Evolutionary conservation across 2,888 invertebrate genomes (phyloP).

Genomic region (Schizotus pectinicornis): DNA sequence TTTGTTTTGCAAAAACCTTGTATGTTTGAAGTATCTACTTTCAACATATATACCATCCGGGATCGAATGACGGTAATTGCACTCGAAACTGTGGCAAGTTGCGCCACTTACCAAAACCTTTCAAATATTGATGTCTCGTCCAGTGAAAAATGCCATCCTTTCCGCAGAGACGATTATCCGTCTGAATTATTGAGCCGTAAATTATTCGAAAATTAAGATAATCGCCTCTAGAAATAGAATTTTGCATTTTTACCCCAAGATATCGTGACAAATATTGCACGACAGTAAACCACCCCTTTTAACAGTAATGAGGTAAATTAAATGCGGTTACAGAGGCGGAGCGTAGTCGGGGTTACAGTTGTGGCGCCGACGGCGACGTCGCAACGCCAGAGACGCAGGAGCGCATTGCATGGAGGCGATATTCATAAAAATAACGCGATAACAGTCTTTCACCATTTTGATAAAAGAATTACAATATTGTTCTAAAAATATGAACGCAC

Average conservation of each 20-base stretch:
- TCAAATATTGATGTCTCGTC: too few species aligned
- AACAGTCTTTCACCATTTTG: too few species aligned
- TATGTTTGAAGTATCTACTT: too few species aligned
- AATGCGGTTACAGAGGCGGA: conserved; percentile 28
- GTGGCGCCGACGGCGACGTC: conserved; percentile 28
- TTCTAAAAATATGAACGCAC: neutral
- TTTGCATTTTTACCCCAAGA: neutral
- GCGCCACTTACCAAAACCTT: too few species aligned
- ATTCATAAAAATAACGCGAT: conserved; percentile 1
- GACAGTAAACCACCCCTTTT: conserved; percentile 17
- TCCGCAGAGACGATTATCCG: too few species aligned
- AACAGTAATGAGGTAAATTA: conserved; percentile 26
- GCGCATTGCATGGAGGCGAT: neutral
- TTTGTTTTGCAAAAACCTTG: too few species aligned
- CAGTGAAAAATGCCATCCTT: too few species aligned
- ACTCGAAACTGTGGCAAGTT: too few species aligned
- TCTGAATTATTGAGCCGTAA: neutral
- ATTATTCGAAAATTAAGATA: neutral
- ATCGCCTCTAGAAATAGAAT: neutral
- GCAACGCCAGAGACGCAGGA: conserved; percentile 4
- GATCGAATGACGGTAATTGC: too few species aligned
- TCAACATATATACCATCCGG: too few species aligned
- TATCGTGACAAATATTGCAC: conserved; percentile 25
- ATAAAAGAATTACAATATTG: too few species aligned
- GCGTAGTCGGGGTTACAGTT: conserved; percentile 26